Evolutionary conservation across 2,797 vertebrate genomes (phyloP), one percentile per base, ranked within the genome.

Genomic region (Lateolabrax maculatus): DNA sequence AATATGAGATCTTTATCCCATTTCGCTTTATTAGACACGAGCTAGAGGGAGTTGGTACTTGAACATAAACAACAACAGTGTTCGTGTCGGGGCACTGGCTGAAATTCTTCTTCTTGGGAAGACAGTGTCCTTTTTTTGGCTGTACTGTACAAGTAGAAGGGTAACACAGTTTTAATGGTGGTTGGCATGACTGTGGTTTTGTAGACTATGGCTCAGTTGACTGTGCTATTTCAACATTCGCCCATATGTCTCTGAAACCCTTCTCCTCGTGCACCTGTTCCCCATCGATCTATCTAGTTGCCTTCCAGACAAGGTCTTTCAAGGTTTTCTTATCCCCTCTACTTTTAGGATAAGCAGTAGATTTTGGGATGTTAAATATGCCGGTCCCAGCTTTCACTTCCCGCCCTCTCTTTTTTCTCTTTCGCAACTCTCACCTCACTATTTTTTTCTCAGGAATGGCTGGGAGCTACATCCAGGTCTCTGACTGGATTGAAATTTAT

Each of bases 181-280:
- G 39, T 12, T 51, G 6, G 8, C 6, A 53, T 49, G 49, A 41
- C 41, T 63, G 43, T 41, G 34, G 4, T 53, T 57, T 65, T 34
- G 18, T n/a, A 43, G 37, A 27, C 37, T 27, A 4, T 43, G 25
- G 39, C 52, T 18, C 11, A 41, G 15, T 49, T 60, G 9, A 37
- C n/a, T 39, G 8, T 2, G 3, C 4, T 52, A 43, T 49, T 67
- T 39, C 2, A 68, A 10, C 23, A 36, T 15, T 3, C 6, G 2
- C n/a, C 44, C 31, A 29, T 51, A 27, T 57, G n/a, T 74, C 15
- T 74, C 37, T 25, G 23, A 75, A 67, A 68, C 16, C 49, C 56
- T 71, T 75, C 44, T 74, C 48, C 56, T 55, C 18, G 1, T 79
- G 65, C 90, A 90, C 83, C 83, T 91, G 88, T 87, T 91, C 72